Conservation (phyloP, 2,888 invertebrate genomes). For the Eremobia ochroleuca region DNA sequence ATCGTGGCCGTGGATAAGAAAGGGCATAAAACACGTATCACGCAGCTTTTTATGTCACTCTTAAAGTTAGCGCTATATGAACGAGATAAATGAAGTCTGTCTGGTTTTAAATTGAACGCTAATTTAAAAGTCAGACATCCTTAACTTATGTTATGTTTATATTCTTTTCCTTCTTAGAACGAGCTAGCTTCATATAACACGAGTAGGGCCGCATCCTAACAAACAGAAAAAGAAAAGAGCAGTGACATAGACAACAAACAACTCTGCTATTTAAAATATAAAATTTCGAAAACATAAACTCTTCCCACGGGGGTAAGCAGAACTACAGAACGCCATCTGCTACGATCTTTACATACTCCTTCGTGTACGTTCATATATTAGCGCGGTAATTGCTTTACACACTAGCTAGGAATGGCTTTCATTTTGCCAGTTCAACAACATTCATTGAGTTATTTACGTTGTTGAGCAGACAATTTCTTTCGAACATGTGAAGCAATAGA, state of each 20-base stretch:
- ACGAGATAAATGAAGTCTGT: constrained; percentile 29
- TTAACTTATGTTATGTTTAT: background rate
- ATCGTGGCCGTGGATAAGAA: background rate
- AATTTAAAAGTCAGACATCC: constrained; percentile 14
- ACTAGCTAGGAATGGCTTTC: no score
- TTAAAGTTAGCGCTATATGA: constrained; percentile 14
- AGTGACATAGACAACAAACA: background rate
- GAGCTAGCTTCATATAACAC: background rate
- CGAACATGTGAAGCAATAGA: no score
- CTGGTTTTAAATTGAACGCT: constrained; percentile 44
- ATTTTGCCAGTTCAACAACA: no score
- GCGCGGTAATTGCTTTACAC: no score
- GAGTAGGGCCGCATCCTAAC: no score
- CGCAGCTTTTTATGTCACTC: constrained; percentile 12
- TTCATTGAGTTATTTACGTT: no score
- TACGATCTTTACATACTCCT: no score
- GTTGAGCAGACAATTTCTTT: no score
- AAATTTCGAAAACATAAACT: background rate
- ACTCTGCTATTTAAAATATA: background rate
- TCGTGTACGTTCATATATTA: no score
- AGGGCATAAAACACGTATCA: constrained; percentile 13
- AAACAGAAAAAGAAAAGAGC: no score
- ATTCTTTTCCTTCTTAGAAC: background rate
- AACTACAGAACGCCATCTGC: no score
- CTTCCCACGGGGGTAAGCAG: no score